phyloP scores from a whole-genome alignment of 2,113 vertebrate genomes.

The Kryptolebias marmoratus region DNA sequence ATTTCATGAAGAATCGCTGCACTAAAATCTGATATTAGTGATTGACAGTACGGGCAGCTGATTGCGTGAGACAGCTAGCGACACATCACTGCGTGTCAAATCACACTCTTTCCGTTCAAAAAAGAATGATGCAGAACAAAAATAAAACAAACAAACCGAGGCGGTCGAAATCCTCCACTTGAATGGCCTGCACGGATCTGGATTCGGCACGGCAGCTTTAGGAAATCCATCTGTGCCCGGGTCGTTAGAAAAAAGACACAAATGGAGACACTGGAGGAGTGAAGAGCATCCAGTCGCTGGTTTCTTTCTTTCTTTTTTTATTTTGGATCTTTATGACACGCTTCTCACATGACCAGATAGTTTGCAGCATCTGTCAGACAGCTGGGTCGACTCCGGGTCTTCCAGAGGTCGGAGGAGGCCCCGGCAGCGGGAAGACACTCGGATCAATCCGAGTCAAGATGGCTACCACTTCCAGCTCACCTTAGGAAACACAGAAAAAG shows the following conservation, averaged over 20 bases:
- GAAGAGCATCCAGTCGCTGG: constrained; percentile 34
- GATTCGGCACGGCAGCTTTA: constrained; percentile 68
- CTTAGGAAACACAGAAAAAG: no score
- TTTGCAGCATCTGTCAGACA: constrained; percentile 63
- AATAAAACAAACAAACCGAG: constrained; percentile 75
- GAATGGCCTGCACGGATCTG: constrained; percentile 44
- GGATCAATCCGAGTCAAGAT: not conserved
- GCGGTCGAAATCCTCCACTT: constrained; percentile 35
- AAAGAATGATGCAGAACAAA: constrained; percentile 62
- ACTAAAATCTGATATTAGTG: constrained; percentile 13
- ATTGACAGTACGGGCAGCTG: constrained; percentile 48
- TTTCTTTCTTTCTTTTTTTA: constrained; percentile 68
- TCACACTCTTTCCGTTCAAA: constrained; percentile 42
- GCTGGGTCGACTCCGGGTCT: constrained; percentile 59
- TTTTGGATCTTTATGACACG: constrained; percentile 53
- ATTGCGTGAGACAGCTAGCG: constrained; percentile 51
- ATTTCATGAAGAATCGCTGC: not conserved
- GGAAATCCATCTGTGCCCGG: constrained; percentile 67
- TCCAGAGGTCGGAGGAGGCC: constrained; percentile 69
- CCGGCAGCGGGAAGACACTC: constrained; percentile 37
- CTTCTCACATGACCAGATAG: constrained; percentile 81
- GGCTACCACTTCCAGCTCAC: no score
- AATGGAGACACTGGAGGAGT: constrained; percentile 22
- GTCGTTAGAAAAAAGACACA: constrained; percentile 44
- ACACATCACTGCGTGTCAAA: constrained; percentile 52